Evolutionary conservation across 2,888 invertebrate species (phyloP).

Genomic region (Orthosia cruda): DNA sequence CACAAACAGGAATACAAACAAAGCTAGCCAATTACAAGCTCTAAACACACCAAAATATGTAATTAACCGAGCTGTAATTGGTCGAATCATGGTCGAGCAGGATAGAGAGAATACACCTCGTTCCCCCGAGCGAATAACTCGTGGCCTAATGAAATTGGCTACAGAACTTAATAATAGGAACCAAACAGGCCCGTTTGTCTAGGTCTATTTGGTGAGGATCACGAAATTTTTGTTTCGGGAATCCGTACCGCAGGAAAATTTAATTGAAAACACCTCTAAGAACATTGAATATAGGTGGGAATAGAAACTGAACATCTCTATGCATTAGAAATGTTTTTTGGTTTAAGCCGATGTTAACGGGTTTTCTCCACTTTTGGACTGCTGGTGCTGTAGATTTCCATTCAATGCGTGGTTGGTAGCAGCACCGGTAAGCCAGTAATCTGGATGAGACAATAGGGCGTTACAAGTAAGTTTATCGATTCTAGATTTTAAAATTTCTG

Average conservation of each 20-base stretch:
- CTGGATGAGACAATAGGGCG: too few relatives aligned
- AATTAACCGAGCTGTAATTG: slow-evolving; percentile 64
- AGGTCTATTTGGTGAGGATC: slow-evolving; percentile 78
- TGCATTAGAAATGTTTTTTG: not conserved
- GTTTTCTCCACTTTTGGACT: too few relatives aligned
- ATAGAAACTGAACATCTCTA: slow-evolving; percentile 1
- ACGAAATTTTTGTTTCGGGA: slow-evolving; percentile 72
- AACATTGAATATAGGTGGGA: slow-evolving; percentile 20
- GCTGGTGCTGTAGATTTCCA: too few relatives aligned
- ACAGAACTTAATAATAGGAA: slow-evolving; percentile 78
- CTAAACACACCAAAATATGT: slow-evolving; percentile 61
- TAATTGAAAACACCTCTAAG: slow-evolving; percentile 53
- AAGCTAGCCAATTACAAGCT: slow-evolving; percentile 40
- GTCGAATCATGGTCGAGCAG: slow-evolving; percentile 52
- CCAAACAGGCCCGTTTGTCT: slow-evolving; percentile 76
- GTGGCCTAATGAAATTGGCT: slow-evolving; percentile 76
- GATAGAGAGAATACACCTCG: slow-evolving; percentile 55
- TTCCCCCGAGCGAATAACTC: slow-evolving; percentile 70
- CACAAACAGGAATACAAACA: slow-evolving; percentile 12
- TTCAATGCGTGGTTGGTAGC: too few relatives aligned
- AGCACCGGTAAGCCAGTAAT: too few relatives aligned
- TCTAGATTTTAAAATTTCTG: too few relatives aligned
- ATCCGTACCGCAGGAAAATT: slow-evolving; percentile 40
- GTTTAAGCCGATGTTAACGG: too few relatives aligned
- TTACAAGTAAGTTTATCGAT: too few relatives aligned